phyloP scores from a whole-genome alignment of 2,113 vertebrate genomes.

The pig (Sus scrofa) region DNA sequence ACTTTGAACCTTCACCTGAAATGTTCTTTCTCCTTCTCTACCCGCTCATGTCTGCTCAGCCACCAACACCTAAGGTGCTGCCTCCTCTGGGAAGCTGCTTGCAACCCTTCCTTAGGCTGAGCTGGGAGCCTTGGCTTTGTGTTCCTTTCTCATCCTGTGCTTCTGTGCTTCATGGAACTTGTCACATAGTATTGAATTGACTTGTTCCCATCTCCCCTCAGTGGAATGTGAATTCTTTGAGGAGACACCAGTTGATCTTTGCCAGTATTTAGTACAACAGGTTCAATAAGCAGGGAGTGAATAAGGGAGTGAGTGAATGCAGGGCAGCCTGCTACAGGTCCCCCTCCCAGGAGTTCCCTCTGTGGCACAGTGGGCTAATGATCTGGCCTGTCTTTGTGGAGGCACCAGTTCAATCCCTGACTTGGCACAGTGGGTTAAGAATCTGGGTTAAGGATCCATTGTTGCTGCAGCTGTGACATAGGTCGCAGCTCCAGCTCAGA shows the following conservation, averaged over 20 bases:
- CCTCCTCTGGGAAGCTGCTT: neutral
- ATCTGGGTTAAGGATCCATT: too few relatives aligned
- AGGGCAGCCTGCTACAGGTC: neutral
- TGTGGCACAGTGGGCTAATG: too few relatives aligned
- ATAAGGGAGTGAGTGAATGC: accelerated
- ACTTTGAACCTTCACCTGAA: neutral
- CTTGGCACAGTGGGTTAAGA: too few relatives aligned
- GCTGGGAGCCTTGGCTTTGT: neutral
- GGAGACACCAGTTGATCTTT: neutral
- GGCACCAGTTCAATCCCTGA: too few relatives aligned
- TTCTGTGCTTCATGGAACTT: neutral
- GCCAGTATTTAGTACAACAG: too few relatives aligned
- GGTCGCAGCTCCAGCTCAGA: too few relatives aligned
- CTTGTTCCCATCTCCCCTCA: neutral
- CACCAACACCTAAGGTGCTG: accelerated
- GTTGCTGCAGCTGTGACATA: too few relatives aligned
- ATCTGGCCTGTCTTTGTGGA: too few relatives aligned
- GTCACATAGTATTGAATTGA: neutral
- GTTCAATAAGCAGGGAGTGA: neutral
- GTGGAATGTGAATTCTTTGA: neutral
- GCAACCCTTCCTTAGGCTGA: neutral
- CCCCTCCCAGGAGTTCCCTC: neutral
- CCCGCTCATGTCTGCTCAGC: neutral
- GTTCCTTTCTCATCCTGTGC: neutral
- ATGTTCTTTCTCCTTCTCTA: neutral